Base-by-base conservation (phyloP, 2,797 vertebrate species). In the Cossypha dichroa region DNA sequence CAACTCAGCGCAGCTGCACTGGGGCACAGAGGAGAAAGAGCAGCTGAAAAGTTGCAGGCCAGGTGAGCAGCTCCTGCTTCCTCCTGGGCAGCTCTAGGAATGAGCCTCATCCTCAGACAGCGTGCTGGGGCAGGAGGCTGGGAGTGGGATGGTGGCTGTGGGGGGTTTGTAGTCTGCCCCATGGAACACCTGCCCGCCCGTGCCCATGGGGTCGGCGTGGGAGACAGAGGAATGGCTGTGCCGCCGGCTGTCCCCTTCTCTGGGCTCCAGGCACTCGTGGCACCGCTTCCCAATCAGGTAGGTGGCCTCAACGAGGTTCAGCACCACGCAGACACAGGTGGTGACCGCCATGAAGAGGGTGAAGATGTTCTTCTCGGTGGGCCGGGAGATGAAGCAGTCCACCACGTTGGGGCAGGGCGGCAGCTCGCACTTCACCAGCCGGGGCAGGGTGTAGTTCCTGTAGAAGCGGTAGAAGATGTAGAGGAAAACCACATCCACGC, bases 281-380 rank as follows among this genome's bases (percentile, higher is more conserved):
- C 98, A 95, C 45, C 98, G 95, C 93, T 99, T 99, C 93, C 90
- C 95, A 8, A 99, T 92, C 70, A 99, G 98, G 94, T 99, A 99
- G 87, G 85, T 5, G 29, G 99, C 98, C 96, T 99, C 99, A 1
- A 98, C 38, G 64, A 99, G 84, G 78, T 98, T 99, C 96, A 99
- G 98, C 29, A 98, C n/a, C 67, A 99, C 95, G 45, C 99, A 99
- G 89, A 98, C 0, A 1, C 90, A 93, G 6, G 99, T 96, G 1
- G 98, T 98, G 86, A 98, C 91, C 95, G 99, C 99, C 99, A 99
- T 99, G 95, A 99, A 99, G 86, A 99, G 31, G 41, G 98, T 99
- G 97, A 99, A 99, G 93, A 99, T 98, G 92, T 94, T 99, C 96
- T 99, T 99, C 96, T 99, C 99, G 0, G 98, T 99, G 84, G 99